phyloP scores from a whole-genome alignment of 2,113 vertebrate genomes.

The Rhynchomys soricoides region DNA sequence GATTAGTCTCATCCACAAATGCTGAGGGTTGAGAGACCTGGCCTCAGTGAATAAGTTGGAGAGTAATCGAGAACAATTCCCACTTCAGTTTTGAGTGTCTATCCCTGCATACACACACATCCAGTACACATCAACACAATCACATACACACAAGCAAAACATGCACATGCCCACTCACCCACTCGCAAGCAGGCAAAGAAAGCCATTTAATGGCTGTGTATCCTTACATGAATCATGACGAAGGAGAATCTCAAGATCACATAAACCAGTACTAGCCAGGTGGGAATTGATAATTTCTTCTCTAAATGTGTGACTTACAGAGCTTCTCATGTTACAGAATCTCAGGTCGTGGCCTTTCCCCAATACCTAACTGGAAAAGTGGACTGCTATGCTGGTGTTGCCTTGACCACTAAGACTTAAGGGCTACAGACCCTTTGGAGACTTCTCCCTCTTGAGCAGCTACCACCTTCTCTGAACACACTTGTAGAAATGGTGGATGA shows the following conservation, averaged over 20 bases:
- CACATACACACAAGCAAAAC: not conserved
- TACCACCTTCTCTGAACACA: not conserved
- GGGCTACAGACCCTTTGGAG: no score
- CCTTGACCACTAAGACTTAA: not conserved
- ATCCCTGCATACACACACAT: not conserved
- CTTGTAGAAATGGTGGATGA: not conserved
- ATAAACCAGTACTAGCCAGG: no score
- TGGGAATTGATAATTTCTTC: not conserved
- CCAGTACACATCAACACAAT: not conserved
- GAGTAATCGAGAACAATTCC: no score
- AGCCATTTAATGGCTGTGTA: accelerated
- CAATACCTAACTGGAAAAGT: no score
- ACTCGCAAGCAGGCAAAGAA: not conserved
- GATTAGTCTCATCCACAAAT: not conserved
- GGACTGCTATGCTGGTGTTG: not conserved
- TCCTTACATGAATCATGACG: not conserved
- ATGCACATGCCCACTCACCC: no score
- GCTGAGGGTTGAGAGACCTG: not conserved
- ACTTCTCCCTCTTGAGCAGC: not conserved
- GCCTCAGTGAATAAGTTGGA: not conserved
- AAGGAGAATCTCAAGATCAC: not conserved
- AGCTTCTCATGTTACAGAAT: not conserved
- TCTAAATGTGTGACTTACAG: not conserved
- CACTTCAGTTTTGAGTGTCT: not conserved
- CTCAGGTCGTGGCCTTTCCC: not conserved